Conservation (phyloP, 2,797 vertebrate species). For the Paedocypris micromegethes region DNA sequence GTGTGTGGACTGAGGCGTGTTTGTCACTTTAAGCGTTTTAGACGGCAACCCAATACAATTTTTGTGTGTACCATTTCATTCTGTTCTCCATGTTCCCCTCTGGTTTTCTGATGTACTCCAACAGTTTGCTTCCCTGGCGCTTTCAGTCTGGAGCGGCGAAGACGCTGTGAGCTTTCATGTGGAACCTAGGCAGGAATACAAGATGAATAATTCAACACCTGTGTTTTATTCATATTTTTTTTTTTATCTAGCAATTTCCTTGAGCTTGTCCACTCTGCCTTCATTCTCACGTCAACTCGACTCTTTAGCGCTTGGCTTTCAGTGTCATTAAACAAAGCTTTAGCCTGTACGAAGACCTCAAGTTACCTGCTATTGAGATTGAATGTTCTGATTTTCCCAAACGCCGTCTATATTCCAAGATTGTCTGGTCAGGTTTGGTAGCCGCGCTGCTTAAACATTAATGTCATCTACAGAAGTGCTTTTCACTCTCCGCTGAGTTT, state of each 20-base stretch:
- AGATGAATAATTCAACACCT: constrained; percentile 64
- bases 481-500: constrained; percentile 3
- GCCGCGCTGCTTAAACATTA: constrained; percentile 46
- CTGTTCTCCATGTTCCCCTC: constrained; percentile 23
- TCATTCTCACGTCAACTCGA: constrained; percentile 27
- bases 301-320: constrained; percentile 21
- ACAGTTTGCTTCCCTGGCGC: constrained; percentile 48
- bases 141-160: constrained; percentile 48
- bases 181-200: constrained; percentile 61
- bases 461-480: constrained; percentile 35
- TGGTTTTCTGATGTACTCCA: constrained; percentile 27
- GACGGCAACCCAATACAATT: constrained; percentile 8
- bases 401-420: too few relatives aligned
- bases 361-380: too few relatives aligned
- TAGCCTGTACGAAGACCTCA: too few relatives aligned
- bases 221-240: constrained; percentile 55
- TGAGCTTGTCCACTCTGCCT: constrained; percentile 42
- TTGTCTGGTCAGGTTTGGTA: background rate
- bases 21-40: constrained; percentile 9
- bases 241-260: constrained; percentile 38
- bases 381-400: too few relatives aligned
- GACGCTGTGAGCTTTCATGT: constrained; percentile 59
- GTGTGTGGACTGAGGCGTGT: constrained; percentile 24
- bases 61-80: constrained; percentile 37
- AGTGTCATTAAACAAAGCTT: constrained; percentile 2